Percentiles rank a stretch among this genome's conserved stretches.
Evolutionary conservation across 2,888 invertebrate species (phyloP).

Genomic region (Fragum whitleyi): DNA sequence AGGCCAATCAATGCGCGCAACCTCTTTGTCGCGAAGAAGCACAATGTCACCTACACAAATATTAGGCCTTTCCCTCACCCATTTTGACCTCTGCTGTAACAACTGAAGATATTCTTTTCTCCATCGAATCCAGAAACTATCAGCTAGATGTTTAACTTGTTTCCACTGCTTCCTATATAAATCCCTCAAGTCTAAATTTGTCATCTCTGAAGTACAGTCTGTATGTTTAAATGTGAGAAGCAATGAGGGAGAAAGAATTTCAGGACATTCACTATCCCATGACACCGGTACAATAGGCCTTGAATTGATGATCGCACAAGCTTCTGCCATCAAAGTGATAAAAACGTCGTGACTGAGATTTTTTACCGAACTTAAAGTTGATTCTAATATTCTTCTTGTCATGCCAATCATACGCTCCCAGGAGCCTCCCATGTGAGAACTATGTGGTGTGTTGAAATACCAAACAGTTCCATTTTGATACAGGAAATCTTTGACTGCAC

Average conservation of each 20-base stretch:
- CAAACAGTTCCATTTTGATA: conserved; percentile 19
- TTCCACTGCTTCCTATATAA: conserved; percentile 42
- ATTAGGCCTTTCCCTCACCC: conserved; percentile 26
- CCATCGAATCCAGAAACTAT: conserved; percentile 48
- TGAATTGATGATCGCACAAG: conserved; percentile 23
- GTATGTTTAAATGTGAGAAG: conserved; percentile 20
- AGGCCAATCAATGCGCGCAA: conserved; percentile 35
- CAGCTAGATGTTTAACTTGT: conserved; percentile 42
- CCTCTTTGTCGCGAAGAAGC: conserved; percentile 30
- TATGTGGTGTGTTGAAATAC: conserved; percentile 55
- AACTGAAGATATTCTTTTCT: conserved; percentile 38
- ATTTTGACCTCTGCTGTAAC: conserved; percentile 40
- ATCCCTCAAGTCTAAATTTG: conserved; percentile 23
- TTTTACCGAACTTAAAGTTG: neutral
- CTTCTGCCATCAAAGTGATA: conserved; percentile 16
- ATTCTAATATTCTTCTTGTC: conserved; percentile 28
- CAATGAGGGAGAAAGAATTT: conserved; percentile 17
- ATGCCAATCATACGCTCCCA: conserved; percentile 61
- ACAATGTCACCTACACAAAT: conserved; percentile 29
- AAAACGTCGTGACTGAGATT: conserved; percentile 16
- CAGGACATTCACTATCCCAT: conserved; percentile 8
- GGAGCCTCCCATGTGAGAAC: conserved; percentile 60
- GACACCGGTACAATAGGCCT: conserved; percentile 25
- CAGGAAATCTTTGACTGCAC: conserved; percentile 14
- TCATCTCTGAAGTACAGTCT: neutral